Evolutionary conservation across 2,113 vertebrate species (phyloP), one percentile per base, ranked within the genome.

Genomic region (Amphiprion percula): DNA sequence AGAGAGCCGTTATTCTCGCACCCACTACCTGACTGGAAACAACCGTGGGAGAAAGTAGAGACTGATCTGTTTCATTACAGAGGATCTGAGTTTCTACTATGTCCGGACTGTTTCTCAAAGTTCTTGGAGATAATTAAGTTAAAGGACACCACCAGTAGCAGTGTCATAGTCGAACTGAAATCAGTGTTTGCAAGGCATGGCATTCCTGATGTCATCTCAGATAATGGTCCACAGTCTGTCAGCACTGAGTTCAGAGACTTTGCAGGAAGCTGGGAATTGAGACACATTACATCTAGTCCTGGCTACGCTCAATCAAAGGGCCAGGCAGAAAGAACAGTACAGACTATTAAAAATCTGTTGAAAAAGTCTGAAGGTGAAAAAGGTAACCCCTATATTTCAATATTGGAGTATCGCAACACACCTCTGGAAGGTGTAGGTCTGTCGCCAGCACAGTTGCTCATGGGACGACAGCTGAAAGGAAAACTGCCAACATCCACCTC

Each of bases 401-500:
- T 24, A 26, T 19, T 26, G 52, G 2, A 37, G 23, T n/a, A 14
- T 17, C 2, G 3, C 15, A 11, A 54, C 3, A 49, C 56, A 66
- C 49, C 69, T 17, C 5, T 63, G 47, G 24, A 66, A 11, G 11
- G 12, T 37, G 19, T 28, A 49, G 44, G 21, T 7, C 60, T 26
- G 10, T 78, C 41, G 30, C 52, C 30, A 46, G 69, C 14, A 37
- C 44, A 28, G 52, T 19, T 64, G 30, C 15, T 79, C 3, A 46
- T 37, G 12, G 52, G 41, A 49, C 0, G 6, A 11, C 2, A 1
- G n/a, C 63, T 56, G 3, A 74, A 64, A 69, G 56, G 7, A 24
- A 78, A 69, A 33, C 39, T 55, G 50, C 41, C 71, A 64, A 44
- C 39, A 0, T 53, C 53, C 15, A 59, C 50, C 4, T 67, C 61